phyloP scores from a whole-genome alignment of 2,888 invertebrate genomes.

The Dinocampus coccinellae region DNA sequence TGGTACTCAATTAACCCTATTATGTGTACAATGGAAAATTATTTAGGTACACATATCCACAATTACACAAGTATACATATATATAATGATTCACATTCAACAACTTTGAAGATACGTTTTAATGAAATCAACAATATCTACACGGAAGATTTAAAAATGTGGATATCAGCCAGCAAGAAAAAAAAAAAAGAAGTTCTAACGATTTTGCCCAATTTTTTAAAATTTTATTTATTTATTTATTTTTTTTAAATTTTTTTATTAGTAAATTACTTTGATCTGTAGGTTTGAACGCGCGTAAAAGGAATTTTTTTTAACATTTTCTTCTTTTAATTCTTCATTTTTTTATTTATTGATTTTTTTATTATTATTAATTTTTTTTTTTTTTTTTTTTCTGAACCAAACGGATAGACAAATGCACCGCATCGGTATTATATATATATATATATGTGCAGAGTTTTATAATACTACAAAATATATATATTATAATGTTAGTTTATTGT shows the following conservation, averaged over 20 bases:
- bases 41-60: too few species aligned
- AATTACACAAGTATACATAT: slow-evolving; percentile 16
- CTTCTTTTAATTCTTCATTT: too few species aligned
- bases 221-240: slow-evolving; percentile 20
- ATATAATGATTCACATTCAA: neutral
- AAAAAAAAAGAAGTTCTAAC: neutral
- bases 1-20: neutral
- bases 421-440: slow-evolving; percentile 37
- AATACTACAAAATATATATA: neutral
- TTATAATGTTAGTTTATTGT: neutral
- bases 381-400: slow-evolving; percentile 57
- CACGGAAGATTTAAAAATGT: slow-evolving; percentile 52
- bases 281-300: too few species aligned
- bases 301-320: too few species aligned
- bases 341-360: too few species aligned
- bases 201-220: neutral
- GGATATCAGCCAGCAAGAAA: slow-evolving; percentile 34
- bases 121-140: slow-evolving; percentile 49
- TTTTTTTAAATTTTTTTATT: neutral
- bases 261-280: too few species aligned
- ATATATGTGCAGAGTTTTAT: neutral
- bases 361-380: slow-evolving; percentile 19
- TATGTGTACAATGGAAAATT: neutral
- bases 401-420: slow-evolving; percentile 68
- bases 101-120: slow-evolving; percentile 50